phyloP scores from a whole-genome alignment of 2,888 invertebrate species.

The Cryptocephalus moraei region DNA sequence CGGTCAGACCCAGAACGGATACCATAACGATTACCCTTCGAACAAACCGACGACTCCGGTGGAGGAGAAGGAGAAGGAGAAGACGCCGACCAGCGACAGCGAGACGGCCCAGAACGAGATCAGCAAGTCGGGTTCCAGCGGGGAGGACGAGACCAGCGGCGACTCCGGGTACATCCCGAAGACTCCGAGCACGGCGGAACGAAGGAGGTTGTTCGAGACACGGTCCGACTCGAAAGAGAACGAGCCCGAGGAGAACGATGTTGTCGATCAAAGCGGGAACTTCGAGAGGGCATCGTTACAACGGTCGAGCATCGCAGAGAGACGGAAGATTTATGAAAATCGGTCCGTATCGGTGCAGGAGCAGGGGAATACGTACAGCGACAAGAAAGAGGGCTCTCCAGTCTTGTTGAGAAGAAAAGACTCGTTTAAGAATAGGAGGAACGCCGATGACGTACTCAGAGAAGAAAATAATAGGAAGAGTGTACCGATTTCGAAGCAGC shows the following conservation, averaged over 20 bases:
- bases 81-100: constrained; percentile 12
- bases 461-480: constrained; percentile 39
- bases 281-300: constrained; percentile 52
- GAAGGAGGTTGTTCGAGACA: constrained; percentile 61
- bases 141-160: constrained; percentile 51
- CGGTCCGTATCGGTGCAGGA: constrained; percentile 15
- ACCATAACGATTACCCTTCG: not conserved
- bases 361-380: constrained; percentile 38
- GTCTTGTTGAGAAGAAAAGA: constrained; percentile 64
- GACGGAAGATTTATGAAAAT: constrained; percentile 62
- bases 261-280: constrained; percentile 43
- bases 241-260: constrained; percentile 37
- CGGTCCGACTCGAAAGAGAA: constrained; percentile 34
- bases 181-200: constrained; percentile 69
- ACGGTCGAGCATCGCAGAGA: constrained; percentile 65
- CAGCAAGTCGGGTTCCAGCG: constrained; percentile 50
- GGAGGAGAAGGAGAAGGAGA: constrained; percentile 8
- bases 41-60: constrained; percentile 5
- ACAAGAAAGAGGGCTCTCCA: constrained; percentile 58
- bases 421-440: constrained; percentile 54
- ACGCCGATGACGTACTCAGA: constrained; percentile 35
- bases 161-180: constrained; percentile 60
- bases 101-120: constrained; percentile 30
- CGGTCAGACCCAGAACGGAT: constrained; percentile 25
- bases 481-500: constrained; percentile 39